Base-by-base conservation (phyloP, 2,797 vertebrate genomes). In the Lagocephalus sceleratus region DNA sequence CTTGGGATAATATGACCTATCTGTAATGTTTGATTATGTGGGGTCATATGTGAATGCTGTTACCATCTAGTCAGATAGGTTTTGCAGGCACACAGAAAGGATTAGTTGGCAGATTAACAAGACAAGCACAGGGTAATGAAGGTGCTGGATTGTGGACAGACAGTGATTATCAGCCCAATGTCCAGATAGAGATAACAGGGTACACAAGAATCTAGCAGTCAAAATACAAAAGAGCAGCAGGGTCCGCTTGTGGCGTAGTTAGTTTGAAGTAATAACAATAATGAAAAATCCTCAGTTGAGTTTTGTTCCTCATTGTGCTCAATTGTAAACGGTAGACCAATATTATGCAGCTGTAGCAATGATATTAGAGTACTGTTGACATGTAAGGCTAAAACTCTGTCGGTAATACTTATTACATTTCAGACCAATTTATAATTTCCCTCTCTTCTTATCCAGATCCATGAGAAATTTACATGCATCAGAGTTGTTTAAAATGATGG, bases 91-190 rank as follows among this genome's bases (percentile, higher is more conserved):
- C 22, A 51, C 39, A 56, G 44, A 61, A 59, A 38, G 78, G 85
- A 87, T 88, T 88, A 86, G 35, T 70, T 60, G 25, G 51, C 63
- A 82, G 78, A 87, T 88, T 82, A 87, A 20, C 56, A 45, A 63
- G 40, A 23, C 57, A 35, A 58, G 54, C 47, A 42, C 50, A 57
- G 73, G 67, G 57, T 60, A 65, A 68, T 71, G 53, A 67, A 68
- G 21, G 49, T 57, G 47, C 73, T 35, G 40, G 41, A 50, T 63
- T 66, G 41, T 20, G 21, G 60, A 54, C 53, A 60, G 38, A 69
- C 64, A 25, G 35, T 51, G 66, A 77, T 78, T 71, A 68, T 54
- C 54, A 63, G 54, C 32, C 51, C 26, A 40, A 43, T 58, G 44
- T 67, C 22, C 51, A 61, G 20, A 54, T 51, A 59, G 47, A 25